These are phyloP conservation scores for Pempheris klunzingeri DNA, from an alignment of 2,797 vertebrate species.

Conservation along the genomic window DNA sequence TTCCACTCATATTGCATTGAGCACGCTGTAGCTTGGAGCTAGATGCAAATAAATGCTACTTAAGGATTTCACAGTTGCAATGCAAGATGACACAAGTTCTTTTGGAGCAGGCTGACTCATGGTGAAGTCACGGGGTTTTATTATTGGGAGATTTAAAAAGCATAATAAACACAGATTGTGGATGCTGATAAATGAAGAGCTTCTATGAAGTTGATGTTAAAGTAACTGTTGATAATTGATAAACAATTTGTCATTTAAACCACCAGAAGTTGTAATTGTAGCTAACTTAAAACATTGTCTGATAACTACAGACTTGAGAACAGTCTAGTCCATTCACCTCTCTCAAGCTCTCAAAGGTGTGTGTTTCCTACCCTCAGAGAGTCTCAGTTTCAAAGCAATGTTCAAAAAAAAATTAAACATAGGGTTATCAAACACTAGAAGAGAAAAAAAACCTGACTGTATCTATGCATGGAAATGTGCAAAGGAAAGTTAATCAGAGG, in stretches of 20 bases:
- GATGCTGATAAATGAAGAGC: background rate
- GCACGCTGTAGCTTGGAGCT: background rate
- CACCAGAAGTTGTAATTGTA: background rate
- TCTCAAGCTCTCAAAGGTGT: background rate
- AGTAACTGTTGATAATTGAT: background rate
- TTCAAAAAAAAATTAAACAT: background rate
- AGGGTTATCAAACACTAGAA: background rate
- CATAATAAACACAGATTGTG: background rate
- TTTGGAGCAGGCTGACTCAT: constrained; percentile 8
- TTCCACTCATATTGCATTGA: background rate
- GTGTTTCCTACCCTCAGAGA: background rate
- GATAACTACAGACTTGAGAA: background rate
- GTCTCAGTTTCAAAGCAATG: background rate
- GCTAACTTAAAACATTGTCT: background rate
- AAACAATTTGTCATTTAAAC: background rate
- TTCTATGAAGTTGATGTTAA: background rate
- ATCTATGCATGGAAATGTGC: background rate
- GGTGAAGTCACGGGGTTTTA: background rate
- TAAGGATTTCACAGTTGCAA: constrained; percentile 10
- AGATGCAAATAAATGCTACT: constrained; percentile 12
- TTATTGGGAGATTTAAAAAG: constrained; percentile 3
- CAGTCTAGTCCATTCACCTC: background rate
- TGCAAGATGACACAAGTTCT: background rate
- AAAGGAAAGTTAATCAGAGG: constrained; percentile 12
- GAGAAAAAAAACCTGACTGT: too few species aligned